Evolutionary conservation across 2,888 invertebrate genomes (phyloP).

Genomic region (Chymomyza procnemis): DNA sequence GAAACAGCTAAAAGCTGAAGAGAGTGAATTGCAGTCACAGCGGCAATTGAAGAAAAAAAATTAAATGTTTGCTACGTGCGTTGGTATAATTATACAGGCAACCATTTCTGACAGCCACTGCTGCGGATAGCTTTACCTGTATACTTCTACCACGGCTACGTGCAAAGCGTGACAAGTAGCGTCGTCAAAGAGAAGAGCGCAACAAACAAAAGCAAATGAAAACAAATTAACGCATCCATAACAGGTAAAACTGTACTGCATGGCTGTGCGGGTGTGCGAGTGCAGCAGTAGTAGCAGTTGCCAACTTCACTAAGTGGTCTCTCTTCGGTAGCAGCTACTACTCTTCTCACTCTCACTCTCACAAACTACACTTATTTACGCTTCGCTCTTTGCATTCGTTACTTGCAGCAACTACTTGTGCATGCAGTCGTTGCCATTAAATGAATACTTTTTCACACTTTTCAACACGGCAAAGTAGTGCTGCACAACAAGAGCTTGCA

Average conservation of each 20-base stretch:
- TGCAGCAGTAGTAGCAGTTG: neutral
- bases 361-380: slow-evolving; percentile 41
- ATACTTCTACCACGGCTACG: too few relatives aligned
- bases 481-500: slow-evolving; percentile 19
- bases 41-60: too few relatives aligned
- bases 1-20: too few relatives aligned
- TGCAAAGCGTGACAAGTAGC: slow-evolving; percentile 45
- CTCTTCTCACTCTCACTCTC: neutral
- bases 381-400: slow-evolving; percentile 26
- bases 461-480: slow-evolving; percentile 26
- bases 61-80: too few relatives aligned
- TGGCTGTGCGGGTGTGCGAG: neutral
- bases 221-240: slow-evolving; percentile 47
- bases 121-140: too few relatives aligned
- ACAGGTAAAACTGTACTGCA: neutral
- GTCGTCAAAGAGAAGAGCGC: neutral
- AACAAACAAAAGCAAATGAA: slow-evolving; percentile 35
- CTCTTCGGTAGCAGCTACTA: too few relatives aligned
- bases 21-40: too few relatives aligned
- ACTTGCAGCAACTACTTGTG: slow-evolving; percentile 1
- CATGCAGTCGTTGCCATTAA: slow-evolving; percentile 45
- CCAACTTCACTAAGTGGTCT: slow-evolving; percentile 9
- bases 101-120: too few relatives aligned
- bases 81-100: too few relatives aligned
- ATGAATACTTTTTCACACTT: slow-evolving; percentile 52